Percentiles rank a stretch among this genome's conserved stretches.
Evolutionary conservation across 2,113 vertebrate species (phyloP).

Genomic region (Pteropus alecto): DNA sequence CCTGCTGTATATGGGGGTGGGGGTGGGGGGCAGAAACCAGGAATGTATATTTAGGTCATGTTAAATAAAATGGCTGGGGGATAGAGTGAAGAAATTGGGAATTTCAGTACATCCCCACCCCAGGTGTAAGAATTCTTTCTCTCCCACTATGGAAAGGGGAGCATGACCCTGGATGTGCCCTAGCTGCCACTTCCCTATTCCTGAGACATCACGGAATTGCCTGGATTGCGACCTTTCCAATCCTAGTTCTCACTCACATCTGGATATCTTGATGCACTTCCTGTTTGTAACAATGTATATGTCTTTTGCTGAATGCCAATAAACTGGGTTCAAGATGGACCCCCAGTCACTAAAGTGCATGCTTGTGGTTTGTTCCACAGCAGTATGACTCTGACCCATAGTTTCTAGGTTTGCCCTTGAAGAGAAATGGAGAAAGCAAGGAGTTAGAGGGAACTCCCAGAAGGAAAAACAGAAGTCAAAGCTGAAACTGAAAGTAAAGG

Average conservation of each 20-base stretch:
- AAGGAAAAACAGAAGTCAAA: background rate
- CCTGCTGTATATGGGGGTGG: conserved; percentile 36
- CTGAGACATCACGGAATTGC: background rate
- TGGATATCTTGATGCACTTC: conserved; percentile 59
- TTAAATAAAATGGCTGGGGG: conserved; percentile 65
- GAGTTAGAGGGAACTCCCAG: background rate
- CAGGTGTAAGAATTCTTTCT: conserved; percentile 38
- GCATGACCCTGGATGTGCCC: background rate
- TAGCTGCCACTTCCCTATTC: background rate
- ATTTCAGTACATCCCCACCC: background rate
- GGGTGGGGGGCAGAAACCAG: background rate
- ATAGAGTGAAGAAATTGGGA: conserved; percentile 25
- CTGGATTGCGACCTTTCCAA: conserved; percentile 27
- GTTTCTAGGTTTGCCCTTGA: conserved; percentile 16
- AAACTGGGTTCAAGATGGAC: conserved; percentile 66
- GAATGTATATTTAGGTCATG: conserved; percentile 66
- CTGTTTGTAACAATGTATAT: conserved; percentile 57
- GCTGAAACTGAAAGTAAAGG: background rate
- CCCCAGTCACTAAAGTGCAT: conserved; percentile 41
- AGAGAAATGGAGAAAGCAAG: background rate
- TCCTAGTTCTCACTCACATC: conserved; percentile 47
- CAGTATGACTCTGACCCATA: background rate
- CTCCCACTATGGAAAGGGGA: conserved; percentile 25
- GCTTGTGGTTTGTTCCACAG: conserved; percentile 57
- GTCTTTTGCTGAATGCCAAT: conserved; percentile 71